Base-by-base conservation (phyloP, 2,888 invertebrate genomes). In the Agrilus mali region DNA sequence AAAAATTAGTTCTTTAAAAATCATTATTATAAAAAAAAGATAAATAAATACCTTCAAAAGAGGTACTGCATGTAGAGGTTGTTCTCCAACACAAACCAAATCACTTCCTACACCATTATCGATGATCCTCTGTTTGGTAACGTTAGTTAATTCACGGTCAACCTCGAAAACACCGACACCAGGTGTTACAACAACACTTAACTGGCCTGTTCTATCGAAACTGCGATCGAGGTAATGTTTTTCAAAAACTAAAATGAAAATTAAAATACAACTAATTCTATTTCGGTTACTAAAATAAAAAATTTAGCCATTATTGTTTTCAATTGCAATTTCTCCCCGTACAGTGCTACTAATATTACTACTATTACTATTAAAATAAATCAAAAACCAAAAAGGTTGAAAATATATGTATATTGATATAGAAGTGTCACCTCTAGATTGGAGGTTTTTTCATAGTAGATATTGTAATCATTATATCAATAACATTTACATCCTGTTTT, bases 91-190 rank as follows among this genome's bases (percentile, higher is more conserved):
- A 64, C 96, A 97, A 6, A 97, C 96, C 51, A 98, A 74, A 68
- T 97, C 96, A 64, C 93, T 93, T 14, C 94, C 94, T 12, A 95
- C 93, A 41, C 98, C 98, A 64, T 96, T 95, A 66, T 98, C 98
- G 52, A 98, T 97, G 53, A 97, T 90, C 49, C 97, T 74, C 66
- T 98, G 97, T 68, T 98, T 98, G 0, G 98, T 98, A 17, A 98
- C 90, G 63, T 95, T 95, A 0, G 95, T 95, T 17, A 98, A 70
- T 65, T 95, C 94, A 47, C 96, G 74, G 65, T 98, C 96, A 2
- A 98, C 98, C 68, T 97, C 95, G 68, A 97, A 98, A 1, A 99
- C 95, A 1, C 98, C 98, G 6, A 95, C 93, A 1, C 97, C 97
- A 0, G 98, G 97, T 2, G 97, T 97, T 43, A 99, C 87, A 0